Evolutionary conservation across 2,113 vertebrate genomes (phyloP).

Genomic region (Bungarus multicinctus): DNA sequence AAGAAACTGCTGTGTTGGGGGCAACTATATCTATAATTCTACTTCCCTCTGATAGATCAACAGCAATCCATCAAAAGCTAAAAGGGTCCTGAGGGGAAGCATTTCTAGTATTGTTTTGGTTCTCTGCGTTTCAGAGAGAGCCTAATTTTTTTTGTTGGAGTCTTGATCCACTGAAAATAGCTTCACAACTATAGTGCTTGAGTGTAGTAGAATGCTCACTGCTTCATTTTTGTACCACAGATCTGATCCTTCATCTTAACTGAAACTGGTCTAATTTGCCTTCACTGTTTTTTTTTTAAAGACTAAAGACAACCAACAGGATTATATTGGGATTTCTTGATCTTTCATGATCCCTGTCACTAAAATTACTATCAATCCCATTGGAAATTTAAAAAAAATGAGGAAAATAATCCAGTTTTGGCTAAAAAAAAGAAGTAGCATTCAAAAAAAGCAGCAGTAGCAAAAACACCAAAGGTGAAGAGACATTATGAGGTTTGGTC

Average conservation of each 20-base stretch:
- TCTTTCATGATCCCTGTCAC: neutral
- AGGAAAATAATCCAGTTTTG: neutral
- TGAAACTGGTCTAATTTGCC: neutral
- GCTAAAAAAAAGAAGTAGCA: neutral
- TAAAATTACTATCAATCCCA: neutral
- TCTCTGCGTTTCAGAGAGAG: neutral
- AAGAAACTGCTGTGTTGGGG: neutral
- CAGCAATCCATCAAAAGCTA: neutral
- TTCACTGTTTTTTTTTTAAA: neutral
- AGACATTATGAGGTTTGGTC: neutral
- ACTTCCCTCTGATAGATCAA: neutral
- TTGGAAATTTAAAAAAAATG: neutral
- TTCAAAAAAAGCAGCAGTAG: neutral
- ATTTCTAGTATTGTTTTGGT: neutral
- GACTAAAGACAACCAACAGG: neutral
- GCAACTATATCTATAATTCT: neutral
- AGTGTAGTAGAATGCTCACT: neutral
- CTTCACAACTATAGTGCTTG: neutral
- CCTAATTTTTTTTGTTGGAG: neutral
- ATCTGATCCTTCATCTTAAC: neutral
- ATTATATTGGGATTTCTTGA: neutral
- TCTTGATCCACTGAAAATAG: neutral
- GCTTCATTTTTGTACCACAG: neutral
- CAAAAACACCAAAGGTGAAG: neutral
- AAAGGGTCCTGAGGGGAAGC: neutral